Evolutionary conservation across 2,888 invertebrate genomes (phyloP), one percentile per base, ranked within the genome.

Genomic region (Ernsta delagoae): DNA sequence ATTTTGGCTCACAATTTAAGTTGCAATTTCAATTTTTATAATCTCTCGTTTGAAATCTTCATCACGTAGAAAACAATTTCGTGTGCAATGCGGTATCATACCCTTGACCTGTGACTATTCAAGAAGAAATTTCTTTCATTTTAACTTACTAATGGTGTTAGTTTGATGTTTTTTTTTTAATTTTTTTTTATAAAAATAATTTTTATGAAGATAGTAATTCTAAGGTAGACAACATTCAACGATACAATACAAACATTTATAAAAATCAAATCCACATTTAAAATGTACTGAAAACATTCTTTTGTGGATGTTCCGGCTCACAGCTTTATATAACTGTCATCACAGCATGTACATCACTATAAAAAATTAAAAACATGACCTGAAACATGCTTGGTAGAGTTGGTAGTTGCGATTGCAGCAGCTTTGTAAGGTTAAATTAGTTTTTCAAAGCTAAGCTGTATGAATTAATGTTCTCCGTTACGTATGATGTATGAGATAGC

Each of bases 401-500:
- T 31, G 31, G 48, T 48, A 48, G 48, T 31, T 31, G 31, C 31
- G 4, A 31, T 48, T 48, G 48, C 12, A 48, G 45, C 57, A 45
- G 45, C 59, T 65, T 59, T 65, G 57, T 65, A 39, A 34, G 59
- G 65, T 65, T 65, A 57, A 65, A 59, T 59, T 57, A 57, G 57
- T 65, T 59, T 65, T 65, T 65, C 50, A 48, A 65, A 65, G 65
- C 65, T 57, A 41, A 57, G 59, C 39, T 59, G 36, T 48, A 48
- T 53, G 62, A 62, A 34, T 62, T 62, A 16, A 36, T 59, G 48
- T 50, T 48, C 45, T 31, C 39, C 4, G n/a, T 7, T 61, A 50
- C 31, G 9, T 34, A 54, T 64, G 53, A 63, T 63, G 24, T 63
- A 53, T 53, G 53, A 24, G 24, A 53, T 53, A 53, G 53, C 24